phyloP scores from a whole-genome alignment of 2,888 invertebrate species.

The Pyralis farinalis region DNA sequence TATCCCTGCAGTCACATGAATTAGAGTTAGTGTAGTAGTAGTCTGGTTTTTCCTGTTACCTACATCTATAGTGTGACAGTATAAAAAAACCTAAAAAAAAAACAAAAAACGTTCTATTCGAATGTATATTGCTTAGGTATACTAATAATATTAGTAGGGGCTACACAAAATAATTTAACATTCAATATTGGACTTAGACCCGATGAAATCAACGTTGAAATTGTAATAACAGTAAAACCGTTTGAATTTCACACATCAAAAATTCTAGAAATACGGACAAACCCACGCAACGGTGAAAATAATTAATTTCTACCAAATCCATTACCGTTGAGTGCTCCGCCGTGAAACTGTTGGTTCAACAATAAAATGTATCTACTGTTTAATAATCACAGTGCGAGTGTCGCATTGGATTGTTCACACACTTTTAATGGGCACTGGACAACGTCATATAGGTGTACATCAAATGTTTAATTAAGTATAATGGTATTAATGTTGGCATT shows the following conservation, averaged over 20 bases:
- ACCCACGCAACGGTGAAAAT: constrained; percentile 46
- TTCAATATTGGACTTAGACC: constrained; percentile 18
- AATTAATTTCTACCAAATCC: constrained; percentile 62
- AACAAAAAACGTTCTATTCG: too few relatives aligned
- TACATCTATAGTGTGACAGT: too few relatives aligned
- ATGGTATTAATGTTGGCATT: too few relatives aligned
- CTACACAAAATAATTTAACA: constrained; percentile 12
- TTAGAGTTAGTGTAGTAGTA: too few relatives aligned
- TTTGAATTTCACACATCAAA: constrained; percentile 54
- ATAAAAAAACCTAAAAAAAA: too few relatives aligned
- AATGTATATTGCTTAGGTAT: too few relatives aligned
- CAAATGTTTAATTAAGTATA: too few relatives aligned
- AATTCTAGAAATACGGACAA: constrained; percentile 43
- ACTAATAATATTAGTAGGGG: constrained; percentile 11
- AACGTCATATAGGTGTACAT: too few relatives aligned
- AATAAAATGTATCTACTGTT: constrained; percentile 35
- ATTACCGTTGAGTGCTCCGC: constrained; percentile 52
- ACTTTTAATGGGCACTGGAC: not conserved
- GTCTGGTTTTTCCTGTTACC: too few relatives aligned
- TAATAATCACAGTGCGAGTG: constrained; percentile 21
- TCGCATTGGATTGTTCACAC: not conserved
- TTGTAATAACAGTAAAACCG: constrained; percentile 11
- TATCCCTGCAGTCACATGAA: too few relatives aligned
- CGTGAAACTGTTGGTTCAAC: constrained; percentile 47
- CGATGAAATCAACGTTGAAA: constrained; percentile 17